Percentiles rank a stretch among this genome's conserved stretches.
These are phyloP conservation scores for Maconellicoccus hirsutus DNA, from an alignment of 1,140 invertebrate genomes.

Conservation along the genomic window DNA sequence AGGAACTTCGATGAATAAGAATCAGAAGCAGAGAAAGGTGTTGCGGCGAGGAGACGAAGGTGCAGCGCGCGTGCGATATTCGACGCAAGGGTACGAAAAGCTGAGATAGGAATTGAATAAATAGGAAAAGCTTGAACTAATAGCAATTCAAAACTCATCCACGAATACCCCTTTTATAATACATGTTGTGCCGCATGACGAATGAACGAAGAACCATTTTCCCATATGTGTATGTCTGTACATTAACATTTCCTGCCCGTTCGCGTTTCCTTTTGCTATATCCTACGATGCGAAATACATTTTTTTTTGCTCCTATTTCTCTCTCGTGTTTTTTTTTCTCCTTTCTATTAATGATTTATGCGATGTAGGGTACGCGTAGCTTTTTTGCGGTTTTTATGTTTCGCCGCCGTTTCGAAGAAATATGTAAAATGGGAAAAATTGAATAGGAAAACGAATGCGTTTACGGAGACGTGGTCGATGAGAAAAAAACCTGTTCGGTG, in stretches of 20 bases:
- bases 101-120: background rate
- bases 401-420: too few relatives aligned
- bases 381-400: too few relatives aligned
- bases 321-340: background rate
- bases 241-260: slow-evolving; percentile 7
- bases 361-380: background rate
- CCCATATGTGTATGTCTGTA: background rate
- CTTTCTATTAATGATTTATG: background rate
- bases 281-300: background rate
- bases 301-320: too few relatives aligned
- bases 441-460: too few relatives aligned
- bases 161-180: background rate
- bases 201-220: slow-evolving; percentile 4
- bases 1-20: background rate
- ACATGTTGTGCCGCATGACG: background rate
- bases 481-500: too few relatives aligned
- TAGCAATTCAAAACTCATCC: slow-evolving; percentile 3
- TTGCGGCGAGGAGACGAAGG: background rate
- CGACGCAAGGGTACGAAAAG: too few relatives aligned
- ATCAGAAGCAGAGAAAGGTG: background rate
- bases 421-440: too few relatives aligned
- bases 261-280: slow-evolving; percentile 8
- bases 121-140: slow-evolving; percentile 9
- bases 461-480: too few relatives aligned
- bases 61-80: background rate